Evolutionary conservation across 2,113 vertebrate genomes (phyloP).

Genomic region (Uropsilus gracilis): DNA sequence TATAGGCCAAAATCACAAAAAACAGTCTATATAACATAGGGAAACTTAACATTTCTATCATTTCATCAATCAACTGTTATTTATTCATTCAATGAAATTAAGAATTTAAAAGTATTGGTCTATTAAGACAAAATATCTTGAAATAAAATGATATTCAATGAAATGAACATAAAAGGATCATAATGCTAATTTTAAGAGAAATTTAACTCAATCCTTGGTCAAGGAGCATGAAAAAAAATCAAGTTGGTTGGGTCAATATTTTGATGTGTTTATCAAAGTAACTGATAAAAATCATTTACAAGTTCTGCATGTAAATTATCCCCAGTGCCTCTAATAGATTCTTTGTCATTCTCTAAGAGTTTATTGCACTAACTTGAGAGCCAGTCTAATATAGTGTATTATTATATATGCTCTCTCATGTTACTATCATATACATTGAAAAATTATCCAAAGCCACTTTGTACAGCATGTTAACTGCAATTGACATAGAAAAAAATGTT

Average conservation of each 20-base stretch:
- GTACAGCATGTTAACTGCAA: background rate
- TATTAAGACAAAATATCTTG: background rate
- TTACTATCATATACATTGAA: constrained; percentile 15
- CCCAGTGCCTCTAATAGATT: background rate
- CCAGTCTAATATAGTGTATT: background rate
- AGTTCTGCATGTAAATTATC: background rate
- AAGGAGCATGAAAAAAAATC: background rate
- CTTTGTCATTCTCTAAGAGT: background rate
- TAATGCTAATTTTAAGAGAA: background rate
- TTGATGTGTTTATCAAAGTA: background rate
- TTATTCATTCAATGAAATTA: background rate
- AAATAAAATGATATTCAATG: background rate
- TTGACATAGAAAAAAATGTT: background rate
- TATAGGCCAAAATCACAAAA: background rate
- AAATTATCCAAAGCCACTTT: constrained; percentile 36
- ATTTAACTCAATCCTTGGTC: background rate
- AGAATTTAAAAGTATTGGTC: background rate
- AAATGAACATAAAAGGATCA: background rate
- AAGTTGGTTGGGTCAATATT: background rate
- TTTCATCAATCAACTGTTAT: background rate
- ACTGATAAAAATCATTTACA: background rate
- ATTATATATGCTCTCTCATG: background rate
- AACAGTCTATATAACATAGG: background rate
- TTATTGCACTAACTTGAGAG: background rate
- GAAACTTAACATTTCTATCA: background rate